A percentile compares a stretch with the other conserved stretches of the same genome.
Conservation (phyloP, 1,140 invertebrate species). For the Lethrus apterus region DNA sequence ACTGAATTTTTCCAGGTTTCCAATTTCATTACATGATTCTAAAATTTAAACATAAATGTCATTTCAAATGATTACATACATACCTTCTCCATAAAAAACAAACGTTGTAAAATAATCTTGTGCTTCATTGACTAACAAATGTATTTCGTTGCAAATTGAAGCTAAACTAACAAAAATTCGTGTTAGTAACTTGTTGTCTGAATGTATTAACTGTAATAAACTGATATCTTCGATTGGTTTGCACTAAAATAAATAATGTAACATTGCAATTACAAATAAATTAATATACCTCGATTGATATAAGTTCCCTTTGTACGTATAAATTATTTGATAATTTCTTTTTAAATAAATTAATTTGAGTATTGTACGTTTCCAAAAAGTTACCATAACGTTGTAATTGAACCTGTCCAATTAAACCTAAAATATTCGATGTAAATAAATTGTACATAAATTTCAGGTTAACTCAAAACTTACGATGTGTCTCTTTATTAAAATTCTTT, state of each 20-base stretch:
- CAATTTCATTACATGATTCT: constrained; percentile 16
- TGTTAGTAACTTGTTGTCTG: constrained; percentile 74
- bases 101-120: constrained; percentile 55
- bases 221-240: constrained; percentile 55
- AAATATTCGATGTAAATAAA: constrained; percentile 20
- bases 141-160: constrained; percentile 70
- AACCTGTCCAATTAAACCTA: constrained; percentile 48
- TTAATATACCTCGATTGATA: constrained; percentile 48
- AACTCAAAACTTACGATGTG: constrained; percentile 29
- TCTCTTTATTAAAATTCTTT: constrained; percentile 36
- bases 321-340: constrained; percentile 39
- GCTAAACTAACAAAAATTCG: constrained; percentile 75
- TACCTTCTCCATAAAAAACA: constrained; percentile 56
- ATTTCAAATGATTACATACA: constrained; percentile 9
- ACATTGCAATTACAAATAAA: constrained; percentile 20
- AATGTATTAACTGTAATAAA: constrained; percentile 63
- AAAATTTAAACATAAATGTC: constrained; percentile 4
- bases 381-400: constrained; percentile 61
- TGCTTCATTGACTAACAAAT: constrained; percentile 60
- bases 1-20: constrained; percentile 28
- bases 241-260: constrained; percentile 34
- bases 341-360: constrained; percentile 47
- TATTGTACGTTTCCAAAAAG: constrained; percentile 61
- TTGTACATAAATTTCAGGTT: constrained; percentile 11
- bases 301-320: constrained; percentile 48